phyloP scores from a whole-genome alignment of 2,113 vertebrate species.

The Pungitius pungitius region DNA sequence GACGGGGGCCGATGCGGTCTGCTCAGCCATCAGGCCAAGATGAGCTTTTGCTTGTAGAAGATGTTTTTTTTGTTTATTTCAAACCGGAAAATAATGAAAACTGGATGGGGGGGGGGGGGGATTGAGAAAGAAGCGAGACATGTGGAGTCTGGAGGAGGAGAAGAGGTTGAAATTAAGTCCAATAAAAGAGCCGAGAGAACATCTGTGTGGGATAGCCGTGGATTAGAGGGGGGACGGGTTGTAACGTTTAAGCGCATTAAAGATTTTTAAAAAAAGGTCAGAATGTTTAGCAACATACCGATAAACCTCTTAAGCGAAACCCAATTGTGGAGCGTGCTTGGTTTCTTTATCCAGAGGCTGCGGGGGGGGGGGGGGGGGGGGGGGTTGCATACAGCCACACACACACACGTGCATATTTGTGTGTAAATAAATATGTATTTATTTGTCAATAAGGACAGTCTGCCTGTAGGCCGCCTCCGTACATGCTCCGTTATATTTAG shows the following conservation, averaged over 20 bases:
- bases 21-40: too few relatives aligned
- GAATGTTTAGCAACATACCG: conserved; percentile 83
- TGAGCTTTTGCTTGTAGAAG: too few relatives aligned
- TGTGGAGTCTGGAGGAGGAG: conserved; percentile 29
- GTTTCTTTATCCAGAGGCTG: conserved; percentile 77
- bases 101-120: too few relatives aligned
- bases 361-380: conserved; percentile 29
- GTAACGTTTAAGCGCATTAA: conserved; percentile 86
- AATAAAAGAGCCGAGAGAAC: conserved; percentile 81
- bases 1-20: conserved; percentile 13
- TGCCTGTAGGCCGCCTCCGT: not conserved
- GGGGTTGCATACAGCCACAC: conserved; percentile 23
- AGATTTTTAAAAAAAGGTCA: conserved; percentile 83
- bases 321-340: conserved; percentile 77
- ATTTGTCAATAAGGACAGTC: conserved; percentile 16
- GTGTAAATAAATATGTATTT: conserved; percentile 1
- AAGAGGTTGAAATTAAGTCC: conserved; percentile 75
- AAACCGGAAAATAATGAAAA: too few relatives aligned
- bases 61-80: too few relatives aligned
- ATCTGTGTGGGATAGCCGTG: conserved; percentile 81
- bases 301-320: conserved; percentile 84
- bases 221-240: conserved; percentile 78
- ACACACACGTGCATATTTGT: too few relatives aligned
- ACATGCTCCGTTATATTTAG: conserved; percentile 12
- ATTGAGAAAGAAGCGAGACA: not conserved